Base-by-base conservation (phyloP, 2,797 vertebrate species). In the Danio aesculapii region DNA sequence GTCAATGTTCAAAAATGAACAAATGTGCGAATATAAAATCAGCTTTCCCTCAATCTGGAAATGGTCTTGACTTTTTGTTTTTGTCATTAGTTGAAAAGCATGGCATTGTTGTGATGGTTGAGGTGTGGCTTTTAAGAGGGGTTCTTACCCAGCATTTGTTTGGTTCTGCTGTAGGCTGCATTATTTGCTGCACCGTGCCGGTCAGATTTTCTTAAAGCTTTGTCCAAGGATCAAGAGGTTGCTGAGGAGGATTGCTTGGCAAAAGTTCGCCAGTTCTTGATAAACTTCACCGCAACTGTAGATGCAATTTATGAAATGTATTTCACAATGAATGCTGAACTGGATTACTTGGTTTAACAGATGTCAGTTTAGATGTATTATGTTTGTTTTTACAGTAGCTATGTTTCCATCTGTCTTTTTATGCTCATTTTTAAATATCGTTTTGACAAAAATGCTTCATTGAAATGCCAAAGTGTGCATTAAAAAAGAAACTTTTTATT, bases 301-400 rank as follows among this genome's bases (percentile, higher is more conserved):
- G 97, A 99, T 0, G 94, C 96, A 53, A 96, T 99, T 89, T 99
- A 98, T 0, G 95, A 97, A 46, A 96, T 99, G 97, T 99, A 97
- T 91, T 91, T 89, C 0, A 89, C 90, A 87, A 94, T 97, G 91
- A 95, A 97, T 0, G 98, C 97, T 0, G 97, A 99, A 90, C 94
- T 99, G 89, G 95, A 94, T 91, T 99, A 98, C 91, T 96, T 94
- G 1, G 98, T 95, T 83, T 17, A 46, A 8, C 47, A 52, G 21
- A 69, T 9, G 13, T 39, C 66, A 39, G 47, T 69, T 11, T 69
- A 30, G 30, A 30, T 30, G 30, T 30, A 30, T 30, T 30, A 30
- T 30, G 30, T 30, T 30, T 30, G 30, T 30, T 30, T 30, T 1
- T 30, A 30, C 30, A 30, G 30, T 30, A 30, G 30, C 30, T 30